Base-by-base conservation (phyloP, 2,113 vertebrate genomes). In the Cathartes aura region DNA sequence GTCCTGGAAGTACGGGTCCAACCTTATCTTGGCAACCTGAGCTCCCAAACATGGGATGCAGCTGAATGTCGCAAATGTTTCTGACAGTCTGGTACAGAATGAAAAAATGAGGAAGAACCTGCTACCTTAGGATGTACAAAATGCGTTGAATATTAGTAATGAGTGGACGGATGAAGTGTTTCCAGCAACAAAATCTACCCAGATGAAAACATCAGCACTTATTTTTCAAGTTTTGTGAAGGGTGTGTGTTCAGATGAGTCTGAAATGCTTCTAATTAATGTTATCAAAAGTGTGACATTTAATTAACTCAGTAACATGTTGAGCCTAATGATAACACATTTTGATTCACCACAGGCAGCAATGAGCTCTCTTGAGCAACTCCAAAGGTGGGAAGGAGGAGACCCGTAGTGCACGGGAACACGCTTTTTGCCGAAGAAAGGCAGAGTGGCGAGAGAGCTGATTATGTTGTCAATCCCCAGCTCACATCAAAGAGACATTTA, bases 211-310 rank as follows among this genome's bases (percentile, higher is more conserved):
- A 95, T 16, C 6, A 17, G 53, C 79, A 82, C 32, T 36, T 17
- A 43, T 89, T 96, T 96, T 87, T 66, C 71, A 80, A 72, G 80
- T 84, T 90, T 92, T 66, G 68, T 79, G 90, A 75, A 89, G 91
- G 64, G 18, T 80, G 76, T 92, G 85, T 84, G 85, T 89, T 97
- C 94, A 68, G 72, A 90, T 64, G 62, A 96, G 73, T 91, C 72
- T 38, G 97, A 97, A 95, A 97, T 18, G 21, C 63, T 91, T 93
- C 94, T 98, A 98, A 98, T 98, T 98, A 97, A 97, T 89, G 94
- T 95, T 97, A 97, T 98, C 97, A 96, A 68, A 98, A 97, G 95
- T 92, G 72, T 98, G 98, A 97, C 98, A 98, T 98, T 98, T 98
- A 98, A 98, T 98, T 98, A 98, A 98, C 97, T 94, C 95, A 95